These are phyloP conservation scores for Cryptotermes secundus DNA, from an alignment of 1,140 invertebrate genomes.

Conservation along the genomic window DNA sequence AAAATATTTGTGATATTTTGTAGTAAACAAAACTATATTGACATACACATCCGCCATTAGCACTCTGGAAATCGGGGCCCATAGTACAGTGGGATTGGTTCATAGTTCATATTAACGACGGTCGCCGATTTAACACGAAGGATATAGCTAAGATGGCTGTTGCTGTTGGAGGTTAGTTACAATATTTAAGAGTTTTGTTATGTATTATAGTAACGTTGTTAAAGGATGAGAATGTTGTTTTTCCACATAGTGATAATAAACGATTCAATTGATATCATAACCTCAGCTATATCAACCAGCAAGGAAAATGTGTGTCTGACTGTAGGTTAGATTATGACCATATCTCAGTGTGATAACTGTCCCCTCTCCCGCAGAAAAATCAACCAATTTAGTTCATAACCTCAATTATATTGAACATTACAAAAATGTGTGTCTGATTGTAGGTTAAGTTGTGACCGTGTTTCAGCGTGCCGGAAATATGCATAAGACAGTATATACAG, in stretches of 20 bases:
- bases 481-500: too few species aligned
- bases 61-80: conserved; percentile 24
- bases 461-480: too few species aligned
- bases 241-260: too few species aligned
- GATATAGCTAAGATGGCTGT: neutral
- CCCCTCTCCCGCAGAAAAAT: too few species aligned
- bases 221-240: neutral
- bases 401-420: too few species aligned
- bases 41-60: conserved; percentile 47
- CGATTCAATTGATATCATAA: too few species aligned
- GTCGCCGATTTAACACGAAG: too few species aligned
- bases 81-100: conserved; percentile 12
- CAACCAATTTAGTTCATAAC: too few species aligned
- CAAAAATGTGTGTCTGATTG: too few species aligned
- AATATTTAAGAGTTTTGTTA: neutral
- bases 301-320: neutral
- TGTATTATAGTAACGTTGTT: neutral
- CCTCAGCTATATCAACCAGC: too few species aligned
- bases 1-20: conserved; percentile 43
- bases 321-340: neutral
- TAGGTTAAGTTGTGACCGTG: too few species aligned
- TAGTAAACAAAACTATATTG: conserved; percentile 56
- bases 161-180: neutral
- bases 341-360: neutral
- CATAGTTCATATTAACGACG: neutral